Conservation (phyloP, 2,797 vertebrate genomes). For the Percopsis omiscomaycus region DNA sequence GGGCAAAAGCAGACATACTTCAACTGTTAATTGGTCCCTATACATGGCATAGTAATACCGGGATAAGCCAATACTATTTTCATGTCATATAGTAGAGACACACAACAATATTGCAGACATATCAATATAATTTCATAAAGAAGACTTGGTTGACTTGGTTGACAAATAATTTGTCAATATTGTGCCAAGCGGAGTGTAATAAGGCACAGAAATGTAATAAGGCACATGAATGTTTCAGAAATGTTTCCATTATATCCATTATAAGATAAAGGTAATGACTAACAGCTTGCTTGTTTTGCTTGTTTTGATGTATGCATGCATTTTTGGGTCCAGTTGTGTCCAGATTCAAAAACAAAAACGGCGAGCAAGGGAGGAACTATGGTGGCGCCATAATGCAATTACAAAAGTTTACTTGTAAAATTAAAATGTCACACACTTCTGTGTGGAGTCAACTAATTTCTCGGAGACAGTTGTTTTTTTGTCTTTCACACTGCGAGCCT, state of each 20-base stretch:
- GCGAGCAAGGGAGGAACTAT: too few relatives aligned
- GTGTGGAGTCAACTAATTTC: neutral
- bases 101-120: conserved; percentile 14
- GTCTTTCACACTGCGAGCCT: conserved; percentile 12
- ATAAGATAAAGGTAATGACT: too few relatives aligned
- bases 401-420: too few relatives aligned
- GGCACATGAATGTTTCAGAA: conserved; percentile 16
- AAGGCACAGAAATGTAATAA: conserved; percentile 34
- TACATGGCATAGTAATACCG: conserved; percentile 58
- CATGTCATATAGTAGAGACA: conserved; percentile 39
- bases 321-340: too few relatives aligned
- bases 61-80: conserved; percentile 52
- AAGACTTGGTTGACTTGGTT: conserved; percentile 37
- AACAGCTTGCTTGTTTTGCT: too few relatives aligned
- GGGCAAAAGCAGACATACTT: conserved; percentile 68
- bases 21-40: conserved; percentile 70
- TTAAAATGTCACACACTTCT: neutral
- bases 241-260: conserved; percentile 5
- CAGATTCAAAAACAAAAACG: too few relatives aligned
- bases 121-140: conserved; percentile 47
- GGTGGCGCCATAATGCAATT: too few relatives aligned
- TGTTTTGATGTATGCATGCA: too few relatives aligned
- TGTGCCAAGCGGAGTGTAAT: conserved; percentile 48
- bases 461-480: conserved; percentile 13
- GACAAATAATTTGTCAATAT: conserved; percentile 42